A percentile compares a stretch with the other conserved stretches of the same genome.
Evolutionary conservation across 2,888 invertebrate species (phyloP).

Genomic region (Phengaris alcon): DNA sequence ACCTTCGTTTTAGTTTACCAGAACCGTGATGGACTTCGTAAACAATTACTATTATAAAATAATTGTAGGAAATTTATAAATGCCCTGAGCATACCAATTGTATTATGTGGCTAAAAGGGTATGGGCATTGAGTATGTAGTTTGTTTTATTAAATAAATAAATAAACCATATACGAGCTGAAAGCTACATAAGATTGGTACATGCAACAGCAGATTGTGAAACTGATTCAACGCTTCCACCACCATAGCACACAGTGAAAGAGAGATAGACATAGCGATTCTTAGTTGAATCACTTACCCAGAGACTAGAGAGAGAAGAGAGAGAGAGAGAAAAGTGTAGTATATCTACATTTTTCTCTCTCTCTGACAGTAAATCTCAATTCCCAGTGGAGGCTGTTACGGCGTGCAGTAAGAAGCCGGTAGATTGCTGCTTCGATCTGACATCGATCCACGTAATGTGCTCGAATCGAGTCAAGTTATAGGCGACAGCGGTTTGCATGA

Average conservation of each 20-base stretch:
- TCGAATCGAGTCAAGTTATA: constrained; percentile 38
- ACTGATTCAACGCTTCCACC: background rate
- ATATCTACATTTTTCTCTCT: no score
- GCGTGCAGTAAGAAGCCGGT: constrained; percentile 50
- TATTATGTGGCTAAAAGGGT: no score
- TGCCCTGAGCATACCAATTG: no score
- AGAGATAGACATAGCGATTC: background rate
- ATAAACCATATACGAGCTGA: no score
- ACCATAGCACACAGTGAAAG: background rate
- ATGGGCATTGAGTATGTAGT: no score
- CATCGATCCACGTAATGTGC: constrained; percentile 62
- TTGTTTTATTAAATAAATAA: no score
- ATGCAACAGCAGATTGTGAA: no score
- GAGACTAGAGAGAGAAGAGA: background rate
- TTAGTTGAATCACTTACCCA: background rate
- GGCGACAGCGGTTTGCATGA: constrained; percentile 19
- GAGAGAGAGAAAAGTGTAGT: background rate
- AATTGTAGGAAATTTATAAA: no score
- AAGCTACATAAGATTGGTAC: no score
- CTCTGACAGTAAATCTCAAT: constrained; percentile 23
- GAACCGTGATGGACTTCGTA: no score
- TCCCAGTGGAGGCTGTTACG: constrained; percentile 45
- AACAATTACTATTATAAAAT: no score
- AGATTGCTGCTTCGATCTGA: constrained; percentile 67
- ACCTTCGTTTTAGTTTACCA: no score